Evolutionary conservation across 2,113 vertebrate species (phyloP).

Genomic region (Alethe diademata): DNA sequence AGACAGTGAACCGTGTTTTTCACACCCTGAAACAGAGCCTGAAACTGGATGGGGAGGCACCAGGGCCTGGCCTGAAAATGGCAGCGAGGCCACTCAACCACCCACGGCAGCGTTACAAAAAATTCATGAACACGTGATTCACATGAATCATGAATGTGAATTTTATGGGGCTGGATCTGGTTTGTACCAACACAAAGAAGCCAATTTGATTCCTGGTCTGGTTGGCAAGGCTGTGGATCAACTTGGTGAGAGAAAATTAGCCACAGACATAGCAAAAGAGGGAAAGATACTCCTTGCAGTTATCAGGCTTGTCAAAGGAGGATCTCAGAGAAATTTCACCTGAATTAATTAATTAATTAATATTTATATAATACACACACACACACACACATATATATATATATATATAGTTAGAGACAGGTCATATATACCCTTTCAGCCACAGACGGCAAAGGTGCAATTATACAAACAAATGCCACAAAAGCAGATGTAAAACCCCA

Average conservation of each 20-base stretch:
- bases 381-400: neutral
- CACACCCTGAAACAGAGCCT: neutral
- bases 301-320: neutral
- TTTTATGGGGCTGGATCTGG: neutral
- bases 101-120: accelerated
- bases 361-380: neutral
- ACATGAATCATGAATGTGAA: no score
- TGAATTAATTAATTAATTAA: neutral
- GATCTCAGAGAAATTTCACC: neutral
- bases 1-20: no score
- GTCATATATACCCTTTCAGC: neutral
- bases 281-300: neutral
- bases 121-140: neutral
- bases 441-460: neutral
- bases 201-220: neutral
- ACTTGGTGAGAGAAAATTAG: neutral
- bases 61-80: neutral
- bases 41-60: neutral
- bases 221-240: neutral
- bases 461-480: neutral
- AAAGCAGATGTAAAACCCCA: neutral
- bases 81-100: neutral
- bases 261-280: neutral
- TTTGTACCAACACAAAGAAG: neutral
- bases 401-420: neutral